Percentiles rank a stretch among this genome's conserved stretches.
Conservation (phyloP, 2,888 invertebrate species). For the Eledone cirrhosa region DNA sequence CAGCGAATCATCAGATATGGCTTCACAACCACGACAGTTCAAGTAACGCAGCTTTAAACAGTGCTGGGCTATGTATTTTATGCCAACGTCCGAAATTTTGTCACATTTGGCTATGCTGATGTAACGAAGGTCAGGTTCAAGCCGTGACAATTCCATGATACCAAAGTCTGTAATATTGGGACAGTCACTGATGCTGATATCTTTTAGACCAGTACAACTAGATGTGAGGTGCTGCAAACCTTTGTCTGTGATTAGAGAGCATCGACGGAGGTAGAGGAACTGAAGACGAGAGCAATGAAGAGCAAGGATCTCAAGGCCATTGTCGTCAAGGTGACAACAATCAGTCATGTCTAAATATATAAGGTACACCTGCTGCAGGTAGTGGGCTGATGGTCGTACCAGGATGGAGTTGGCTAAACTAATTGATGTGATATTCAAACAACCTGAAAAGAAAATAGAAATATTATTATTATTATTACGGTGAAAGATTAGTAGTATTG, state of each 20-base stretch:
- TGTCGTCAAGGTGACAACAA: slow-evolving; percentile 84
- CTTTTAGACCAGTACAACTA: slow-evolving; percentile 84
- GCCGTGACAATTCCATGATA: slow-evolving; percentile 84
- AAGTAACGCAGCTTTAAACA: slow-evolving; percentile 87
- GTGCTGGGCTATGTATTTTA: slow-evolving; percentile 84
- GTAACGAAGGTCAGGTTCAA: slow-evolving; percentile 89
- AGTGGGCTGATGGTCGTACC: slow-evolving; percentile 58
- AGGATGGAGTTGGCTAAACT: slow-evolving; percentile 63
- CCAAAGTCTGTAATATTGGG: slow-evolving; percentile 87
- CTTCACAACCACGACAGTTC: slow-evolving; percentile 91
- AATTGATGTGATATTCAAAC: slow-evolving; percentile 82
- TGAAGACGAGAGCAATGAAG: slow-evolving; percentile 87
- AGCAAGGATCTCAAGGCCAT: slow-evolving; percentile 83
- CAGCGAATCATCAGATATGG: slow-evolving; percentile 91
- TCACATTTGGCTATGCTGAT: slow-evolving; percentile 94
- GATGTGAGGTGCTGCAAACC: slow-evolving; percentile 91
- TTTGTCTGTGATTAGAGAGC: slow-evolving; percentile 88
- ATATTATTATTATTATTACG: not conserved
- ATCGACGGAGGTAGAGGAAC: slow-evolving; percentile 87
- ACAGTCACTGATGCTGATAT: slow-evolving; percentile 87
- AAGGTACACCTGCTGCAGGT: slow-evolving; percentile 73
- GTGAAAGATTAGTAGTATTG: not conserved
- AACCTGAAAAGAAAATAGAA: slow-evolving; percentile 69
- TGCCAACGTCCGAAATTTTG: slow-evolving; percentile 83
- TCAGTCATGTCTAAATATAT: slow-evolving; percentile 92